Evolutionary conservation across 2,113 vertebrate genomes (phyloP), one percentile per base, ranked within the genome.

Genomic region (Xiphophorus hellerii): DNA sequence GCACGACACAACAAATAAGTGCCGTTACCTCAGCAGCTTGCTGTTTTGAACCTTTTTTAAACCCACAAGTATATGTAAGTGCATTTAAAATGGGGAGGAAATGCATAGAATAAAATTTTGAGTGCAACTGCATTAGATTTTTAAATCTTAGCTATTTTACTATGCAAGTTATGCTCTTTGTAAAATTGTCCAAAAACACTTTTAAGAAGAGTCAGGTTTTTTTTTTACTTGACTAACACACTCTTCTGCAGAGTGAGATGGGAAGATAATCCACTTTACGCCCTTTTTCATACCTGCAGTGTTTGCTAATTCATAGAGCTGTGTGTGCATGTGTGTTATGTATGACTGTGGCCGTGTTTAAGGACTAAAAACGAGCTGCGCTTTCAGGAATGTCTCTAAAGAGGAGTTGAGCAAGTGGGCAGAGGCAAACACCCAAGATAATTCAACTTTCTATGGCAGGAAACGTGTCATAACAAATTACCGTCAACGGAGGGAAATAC

Each of bases 381-480:
- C 87, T 92, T 90, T 84, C 66, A 88, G 88, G 84, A 84, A 81
- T 80, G 72, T 88, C 84, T 87, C 89, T 66, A 66, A 89, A 87
- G 88, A 77, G 81, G 78, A 88, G 84, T 42, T 80, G 82, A 82
- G 74, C 80, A 82, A 84, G 88, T 87, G 88, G 77, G 83, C 80
- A 83, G 76, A 84, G 76, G 8, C 71, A 69, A 58, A 58, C 77
- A 71, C 69, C 75, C 72, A 37, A 83, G 78, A 90, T 88, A 88
- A 91, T 93, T 88, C 76, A 73, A 84, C 85, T 84, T 84, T 84
- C 81, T 87, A 86, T 84, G 82, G 83, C 82, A 76, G 48, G 81
- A 82, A 87, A 84, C 85, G 85, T 90, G 90, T 92, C 91, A 90
- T 83, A 89, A 88, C 86, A 90, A 92, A 92, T 92, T 92, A 84